Evolutionary conservation across 2,797 vertebrate species (phyloP).

Genomic region (Gadopsis bispinosus): DNA sequence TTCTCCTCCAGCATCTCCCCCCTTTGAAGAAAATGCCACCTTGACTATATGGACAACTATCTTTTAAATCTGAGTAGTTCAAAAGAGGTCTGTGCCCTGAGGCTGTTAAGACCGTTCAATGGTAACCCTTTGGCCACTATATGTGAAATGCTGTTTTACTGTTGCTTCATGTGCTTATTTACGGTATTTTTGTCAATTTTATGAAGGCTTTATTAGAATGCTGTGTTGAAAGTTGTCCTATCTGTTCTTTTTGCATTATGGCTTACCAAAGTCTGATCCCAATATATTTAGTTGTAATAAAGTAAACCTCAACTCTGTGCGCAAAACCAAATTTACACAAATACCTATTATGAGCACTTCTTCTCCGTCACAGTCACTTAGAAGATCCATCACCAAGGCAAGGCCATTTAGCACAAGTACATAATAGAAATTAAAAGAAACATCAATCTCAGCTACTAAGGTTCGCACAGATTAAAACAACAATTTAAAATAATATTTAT

Average conservation of each 20-base stretch:
- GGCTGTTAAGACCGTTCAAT: neutral
- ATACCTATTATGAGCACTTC: neutral
- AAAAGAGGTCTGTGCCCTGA: neutral
- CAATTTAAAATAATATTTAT: neutral
- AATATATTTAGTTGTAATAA: neutral
- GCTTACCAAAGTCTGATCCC: neutral
- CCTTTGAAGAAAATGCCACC: no score
- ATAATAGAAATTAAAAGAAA: neutral
- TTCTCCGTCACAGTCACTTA: neutral
- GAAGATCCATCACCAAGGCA: neutral
- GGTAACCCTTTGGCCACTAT: neutral
- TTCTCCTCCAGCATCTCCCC: no score
- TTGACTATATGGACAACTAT: no score
- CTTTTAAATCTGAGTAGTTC: neutral
- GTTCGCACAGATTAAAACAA: neutral
- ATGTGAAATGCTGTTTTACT: neutral
- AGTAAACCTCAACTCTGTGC: neutral
- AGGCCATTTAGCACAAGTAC: neutral
- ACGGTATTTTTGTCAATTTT: neutral
- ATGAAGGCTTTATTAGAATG: neutral
- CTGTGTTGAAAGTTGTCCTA: neutral
- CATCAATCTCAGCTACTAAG: neutral
- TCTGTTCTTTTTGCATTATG: neutral
- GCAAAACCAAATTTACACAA: neutral
- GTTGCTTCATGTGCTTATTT: no score